These are phyloP conservation scores for Lucilia cuprina DNA, from an alignment of 1,140 invertebrate genomes.

Conservation along the genomic window DNA sequence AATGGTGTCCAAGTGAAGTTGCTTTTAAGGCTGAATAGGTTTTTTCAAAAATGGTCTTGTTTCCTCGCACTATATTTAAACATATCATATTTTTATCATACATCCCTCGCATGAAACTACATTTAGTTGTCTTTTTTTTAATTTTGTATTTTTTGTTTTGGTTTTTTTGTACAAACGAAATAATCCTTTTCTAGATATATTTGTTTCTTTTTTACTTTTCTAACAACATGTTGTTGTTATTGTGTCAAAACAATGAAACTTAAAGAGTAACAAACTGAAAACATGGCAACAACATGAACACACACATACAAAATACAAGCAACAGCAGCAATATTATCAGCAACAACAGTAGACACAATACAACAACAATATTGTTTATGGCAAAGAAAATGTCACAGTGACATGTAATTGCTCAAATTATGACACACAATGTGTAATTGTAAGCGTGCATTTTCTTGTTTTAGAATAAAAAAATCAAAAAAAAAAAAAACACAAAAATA, in stretches of 20 bases:
- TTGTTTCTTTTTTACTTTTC: neutral
- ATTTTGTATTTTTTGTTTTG: neutral
- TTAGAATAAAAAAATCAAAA: neutral
- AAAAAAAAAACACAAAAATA: neutral
- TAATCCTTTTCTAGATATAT: neutral
- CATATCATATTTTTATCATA: no score
- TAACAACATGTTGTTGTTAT: constrained; percentile 31
- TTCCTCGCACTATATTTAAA: no score
- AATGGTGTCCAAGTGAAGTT: no score
- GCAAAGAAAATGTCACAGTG: constrained; percentile 36
- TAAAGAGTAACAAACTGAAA: constrained; percentile 20
- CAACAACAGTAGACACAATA: constrained; percentile 15
- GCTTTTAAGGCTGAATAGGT: no score
- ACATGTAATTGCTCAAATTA: constrained; percentile 38
- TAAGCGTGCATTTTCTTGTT: neutral
- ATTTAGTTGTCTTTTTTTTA: neutral
- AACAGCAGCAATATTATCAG: neutral
- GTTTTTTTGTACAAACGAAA: neutral
- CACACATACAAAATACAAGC: neutral
- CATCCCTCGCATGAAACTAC: neutral
- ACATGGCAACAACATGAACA: neutral
- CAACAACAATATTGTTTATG: constrained; percentile 30
- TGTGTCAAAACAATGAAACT: constrained; percentile 32
- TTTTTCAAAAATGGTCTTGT: no score
- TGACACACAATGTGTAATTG: constrained; percentile 35